Evolutionary conservation across 2,113 vertebrate species (phyloP), one percentile per base, ranked within the genome.

Genomic region (Catharus minimus): DNA sequence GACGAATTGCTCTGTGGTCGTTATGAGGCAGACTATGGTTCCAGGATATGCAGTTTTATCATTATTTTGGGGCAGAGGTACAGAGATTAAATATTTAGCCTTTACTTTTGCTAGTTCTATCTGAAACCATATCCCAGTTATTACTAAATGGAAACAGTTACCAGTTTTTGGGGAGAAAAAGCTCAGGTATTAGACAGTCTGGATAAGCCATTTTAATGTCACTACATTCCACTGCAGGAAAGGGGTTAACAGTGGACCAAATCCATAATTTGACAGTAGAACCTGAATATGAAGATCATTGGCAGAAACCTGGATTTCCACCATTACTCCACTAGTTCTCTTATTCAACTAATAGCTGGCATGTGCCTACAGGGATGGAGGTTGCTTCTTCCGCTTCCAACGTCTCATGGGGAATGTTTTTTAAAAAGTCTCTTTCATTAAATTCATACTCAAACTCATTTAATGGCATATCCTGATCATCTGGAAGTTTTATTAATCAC

Each of bases 1-100:
- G 46, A 56, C 5, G 2, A 65, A 53, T 11, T 9, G 18, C 2
- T 67, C 33, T 46, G 10, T 0, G 1, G 15, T 33, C 7, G 3
- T 53, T 78, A 33, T 7, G n/a, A 92, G 28, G 11, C 22, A 82
- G 69, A n/a, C 27, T 33, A 10, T 4, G 15, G 14, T 36, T 46
- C 20, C 30, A 55, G 15, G 7, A 32, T 26, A 24, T 8, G 13
- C 18, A 49, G 13, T 28, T 80, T 46, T 58, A 69, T 21, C 52
- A 10, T 72, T 67, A 39, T 3, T 61, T 68, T 46, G 44, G 27
- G 18, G 47, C 18, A 88, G 57, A 66, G 56, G 32, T 57, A 47
- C 7, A 50, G 32, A 72, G 21, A n/a, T 10, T 6, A 56, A 86
- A 33, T 64, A 76, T 49, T 65, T 50, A 53, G 26, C 10, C 77